Base-by-base conservation (phyloP, 30 jellyfish, hydroid and myxozoan genomes). In the Nemopilema nomurai region DNA sequence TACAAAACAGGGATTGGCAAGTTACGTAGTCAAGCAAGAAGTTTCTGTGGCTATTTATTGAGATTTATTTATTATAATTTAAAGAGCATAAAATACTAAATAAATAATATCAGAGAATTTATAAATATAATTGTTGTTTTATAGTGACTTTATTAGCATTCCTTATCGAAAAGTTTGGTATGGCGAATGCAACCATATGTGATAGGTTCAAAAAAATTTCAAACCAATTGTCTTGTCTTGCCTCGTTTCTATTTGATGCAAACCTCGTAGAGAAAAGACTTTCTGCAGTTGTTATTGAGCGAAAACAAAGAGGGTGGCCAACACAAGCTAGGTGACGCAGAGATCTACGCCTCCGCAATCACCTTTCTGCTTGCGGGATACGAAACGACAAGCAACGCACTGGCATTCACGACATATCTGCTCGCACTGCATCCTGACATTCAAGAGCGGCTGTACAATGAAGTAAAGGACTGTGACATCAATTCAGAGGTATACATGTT, bases 381-480 rank as follows among this genome's bases (percentile, higher is more conserved):
- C 70, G 89, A 79, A 33, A 79, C 89, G 21, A 79, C 79, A 20
- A 65, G 89, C 49, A 63, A 65, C 68, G 80, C 89, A n/a, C 68
- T 79, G 77, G 27, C 80, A 6, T 79, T 25, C 67, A 79, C 89
- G 4, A 65, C 77, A 1, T 79, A 79, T 41, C 77, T 79, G 29
- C 62, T 79, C 32, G 89, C 89, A 1, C 30, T 79, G 71, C 81
- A 79, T 62, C 89, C 77, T 20, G 89, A 79, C 16, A 64, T 64
- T 22, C 89, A 79, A 49, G 69, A 79, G 64, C 52, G 72, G 71
- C 30, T 79, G 70, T 66, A 79, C 49, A 41, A 79, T 1, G 89
- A 79, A 49, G 62, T 79, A 18, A 66, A 18, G 4, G 89, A 41
- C 57, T 41, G 57, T 41, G 57, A 41, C 57, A 41, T 41, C 9